Conservation (phyloP, 2,797 vertebrate species). For the Aselliscus stoliczkanus region DNA sequence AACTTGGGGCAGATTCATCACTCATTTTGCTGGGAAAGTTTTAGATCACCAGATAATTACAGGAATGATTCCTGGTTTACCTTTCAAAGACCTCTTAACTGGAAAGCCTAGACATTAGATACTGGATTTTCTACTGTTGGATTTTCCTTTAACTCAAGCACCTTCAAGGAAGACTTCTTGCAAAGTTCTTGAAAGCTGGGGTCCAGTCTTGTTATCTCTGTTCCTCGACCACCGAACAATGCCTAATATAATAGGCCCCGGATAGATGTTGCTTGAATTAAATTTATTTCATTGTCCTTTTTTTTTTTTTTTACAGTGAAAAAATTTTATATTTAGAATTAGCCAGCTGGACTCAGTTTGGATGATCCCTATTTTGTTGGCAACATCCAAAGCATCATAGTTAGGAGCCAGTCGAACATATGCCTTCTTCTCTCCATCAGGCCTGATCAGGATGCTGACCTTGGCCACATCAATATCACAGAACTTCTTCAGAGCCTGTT, state of each 20-base stretch:
- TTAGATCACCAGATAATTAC: background rate
- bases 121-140: background rate
- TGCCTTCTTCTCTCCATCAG: too few relatives aligned
- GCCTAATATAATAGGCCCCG: background rate
- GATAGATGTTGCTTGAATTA: background rate
- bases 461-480: too few relatives aligned
- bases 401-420: too few relatives aligned
- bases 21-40: background rate
- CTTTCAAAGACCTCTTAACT: background rate
- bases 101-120: background rate
- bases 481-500: too few relatives aligned
- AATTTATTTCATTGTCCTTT: background rate
- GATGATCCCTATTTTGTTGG: too few relatives aligned
- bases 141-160: background rate
- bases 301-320: background rate
- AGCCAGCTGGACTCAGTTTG: too few relatives aligned
- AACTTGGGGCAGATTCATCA: background rate
- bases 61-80: background rate
- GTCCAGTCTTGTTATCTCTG: background rate
- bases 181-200: background rate
- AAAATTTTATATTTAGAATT: too few relatives aligned
- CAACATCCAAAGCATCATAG: too few relatives aligned
- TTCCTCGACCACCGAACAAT: background rate
- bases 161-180: background rate
- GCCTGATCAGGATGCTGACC: too few relatives aligned